These are phyloP conservation scores for Turritopsis dohrnii DNA, from an alignment of 30 jellyfish, hydroid and myxozoan genomes.

Conservation along the genomic window DNA sequence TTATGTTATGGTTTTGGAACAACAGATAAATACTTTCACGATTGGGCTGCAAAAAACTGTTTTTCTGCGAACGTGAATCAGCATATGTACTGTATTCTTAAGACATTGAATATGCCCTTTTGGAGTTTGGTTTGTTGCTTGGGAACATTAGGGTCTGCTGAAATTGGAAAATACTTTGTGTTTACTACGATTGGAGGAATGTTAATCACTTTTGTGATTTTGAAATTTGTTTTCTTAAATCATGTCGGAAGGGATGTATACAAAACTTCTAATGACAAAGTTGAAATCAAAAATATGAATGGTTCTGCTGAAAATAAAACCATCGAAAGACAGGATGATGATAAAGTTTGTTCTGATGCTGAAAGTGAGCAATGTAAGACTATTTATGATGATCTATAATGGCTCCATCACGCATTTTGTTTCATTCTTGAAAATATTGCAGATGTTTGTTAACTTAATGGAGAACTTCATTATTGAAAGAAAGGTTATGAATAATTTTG, in stretches of 20 bases:
- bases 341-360: too few species aligned
- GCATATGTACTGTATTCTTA: slow-evolving; percentile 6
- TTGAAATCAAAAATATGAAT: not conserved
- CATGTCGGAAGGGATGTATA: slow-evolving; percentile 15
- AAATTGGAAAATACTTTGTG: not conserved
- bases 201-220: slow-evolving; percentile 10
- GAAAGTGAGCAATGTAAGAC: too few species aligned
- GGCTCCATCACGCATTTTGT: too few species aligned
- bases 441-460: too few species aligned
- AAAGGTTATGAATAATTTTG: too few species aligned
- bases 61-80: slow-evolving; percentile 6
- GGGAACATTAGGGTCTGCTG: slow-evolving; percentile 14
- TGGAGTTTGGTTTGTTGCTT: slow-evolving; percentile 18
- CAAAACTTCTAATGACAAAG: not conserved
- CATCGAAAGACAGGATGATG: too few species aligned
- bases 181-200: not conserved
- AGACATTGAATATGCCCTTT: slow-evolving; percentile 20
- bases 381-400: too few species aligned
- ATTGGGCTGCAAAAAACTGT: slow-evolving; percentile 21
- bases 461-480: too few species aligned
- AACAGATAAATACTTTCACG: not conserved
- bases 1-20: slow-evolving; percentile 16
- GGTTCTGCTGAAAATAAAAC: not conserved
- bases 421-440: too few species aligned
- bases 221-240: slow-evolving; percentile 22